Conservation (phyloP, 2,113 vertebrate species). For the Anhinga anhinga region DNA sequence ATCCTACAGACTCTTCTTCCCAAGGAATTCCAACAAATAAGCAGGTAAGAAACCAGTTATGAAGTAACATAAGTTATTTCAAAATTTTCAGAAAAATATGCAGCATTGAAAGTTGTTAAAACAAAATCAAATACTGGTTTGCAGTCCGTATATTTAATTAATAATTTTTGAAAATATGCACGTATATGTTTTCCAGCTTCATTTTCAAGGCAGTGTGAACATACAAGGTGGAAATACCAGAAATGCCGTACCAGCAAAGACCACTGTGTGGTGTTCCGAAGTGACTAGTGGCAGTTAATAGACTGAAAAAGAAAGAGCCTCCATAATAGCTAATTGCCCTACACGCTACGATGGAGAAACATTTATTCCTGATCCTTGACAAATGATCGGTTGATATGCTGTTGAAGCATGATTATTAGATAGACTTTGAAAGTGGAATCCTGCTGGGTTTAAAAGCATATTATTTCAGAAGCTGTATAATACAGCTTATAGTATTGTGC, state of each 20-base stretch:
- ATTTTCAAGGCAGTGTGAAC: background rate
- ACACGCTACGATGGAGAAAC: background rate
- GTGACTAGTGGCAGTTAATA: background rate
- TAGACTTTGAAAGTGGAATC: background rate
- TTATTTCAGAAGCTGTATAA: background rate
- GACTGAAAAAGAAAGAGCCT: background rate
- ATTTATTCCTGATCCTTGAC: background rate
- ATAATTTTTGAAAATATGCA: background rate
- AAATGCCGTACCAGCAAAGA: background rate
- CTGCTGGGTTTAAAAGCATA: background rate
- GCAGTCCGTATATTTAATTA: background rate
- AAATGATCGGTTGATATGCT: background rate
- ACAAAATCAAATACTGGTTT: background rate
- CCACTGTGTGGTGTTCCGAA: background rate
- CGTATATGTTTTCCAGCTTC: background rate
- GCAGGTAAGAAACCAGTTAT: slow-evolving; percentile 63
- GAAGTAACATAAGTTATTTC: background rate
- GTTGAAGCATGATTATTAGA: background rate
- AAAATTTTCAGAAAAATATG: background rate
- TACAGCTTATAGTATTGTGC: background rate
- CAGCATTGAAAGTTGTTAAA: background rate
- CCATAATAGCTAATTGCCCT: background rate
- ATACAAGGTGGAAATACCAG: background rate
- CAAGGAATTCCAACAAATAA: slow-evolving; percentile 59
- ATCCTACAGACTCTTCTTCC: slow-evolving; percentile 47